phyloP scores from a whole-genome alignment of 2,797 vertebrate genomes.

The Oophaga sylvatica region DNA sequence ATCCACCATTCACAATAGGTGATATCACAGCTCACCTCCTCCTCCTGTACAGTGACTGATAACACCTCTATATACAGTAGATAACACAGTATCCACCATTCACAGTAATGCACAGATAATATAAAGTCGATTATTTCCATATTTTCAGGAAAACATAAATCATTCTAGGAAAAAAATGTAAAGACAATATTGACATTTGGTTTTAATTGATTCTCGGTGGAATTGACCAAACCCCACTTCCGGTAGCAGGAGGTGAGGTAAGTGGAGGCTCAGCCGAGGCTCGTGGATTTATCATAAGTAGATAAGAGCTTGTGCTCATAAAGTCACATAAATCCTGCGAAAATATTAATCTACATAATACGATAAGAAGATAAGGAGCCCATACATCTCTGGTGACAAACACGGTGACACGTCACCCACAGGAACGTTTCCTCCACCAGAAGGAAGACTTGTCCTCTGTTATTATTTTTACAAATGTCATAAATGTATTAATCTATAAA shows the following conservation, averaged over 20 bases:
- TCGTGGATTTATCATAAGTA: constrained; percentile 4
- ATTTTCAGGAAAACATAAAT: not conserved
- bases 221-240: not conserved
- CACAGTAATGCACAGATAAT: no score
- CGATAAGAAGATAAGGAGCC: not conserved
- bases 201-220: constrained; percentile 35
- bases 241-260: not conserved
- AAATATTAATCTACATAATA: constrained; percentile 26
- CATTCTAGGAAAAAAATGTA: not conserved
- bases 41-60: no score
- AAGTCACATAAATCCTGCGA: constrained; percentile 11
- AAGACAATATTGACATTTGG: constrained; percentile 26
- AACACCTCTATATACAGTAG: no score
- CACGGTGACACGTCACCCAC: no score
- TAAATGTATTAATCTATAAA: no score
- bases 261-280: not conserved
- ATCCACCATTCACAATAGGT: no score
- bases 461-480: no score
- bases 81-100: no score
- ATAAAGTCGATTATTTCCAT: not conserved
- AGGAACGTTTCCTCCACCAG: not conserved
- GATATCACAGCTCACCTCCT: no score
- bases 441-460: not conserved
- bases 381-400: no score
- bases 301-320: constrained; percentile 6